Evolutionary conservation across 2,797 vertebrate genomes (phyloP).

Genomic region (Peromyscus attwateri): DNA sequence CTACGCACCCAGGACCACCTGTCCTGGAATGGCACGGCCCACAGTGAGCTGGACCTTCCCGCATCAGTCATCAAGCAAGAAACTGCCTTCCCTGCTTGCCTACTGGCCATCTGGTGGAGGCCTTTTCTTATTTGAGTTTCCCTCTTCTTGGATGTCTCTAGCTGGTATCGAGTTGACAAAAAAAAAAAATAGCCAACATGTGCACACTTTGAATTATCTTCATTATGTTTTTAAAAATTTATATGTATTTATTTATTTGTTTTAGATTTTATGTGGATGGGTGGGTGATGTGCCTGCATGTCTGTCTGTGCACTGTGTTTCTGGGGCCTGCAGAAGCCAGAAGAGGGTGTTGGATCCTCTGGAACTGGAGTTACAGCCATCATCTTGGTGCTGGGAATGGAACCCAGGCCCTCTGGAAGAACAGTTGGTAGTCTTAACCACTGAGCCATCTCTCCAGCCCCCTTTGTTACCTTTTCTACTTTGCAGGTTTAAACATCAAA

Average conservation of each 20-base stretch:
- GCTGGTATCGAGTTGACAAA: not conserved
- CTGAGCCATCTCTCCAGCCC: not conserved
- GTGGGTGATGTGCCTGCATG: not conserved
- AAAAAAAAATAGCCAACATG: not conserved
- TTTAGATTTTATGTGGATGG: not conserved
- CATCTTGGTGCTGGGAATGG: not conserved
- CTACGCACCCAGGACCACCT: not conserved
- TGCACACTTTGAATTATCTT: slow-evolving; percentile 21
- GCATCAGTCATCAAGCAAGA: not conserved
- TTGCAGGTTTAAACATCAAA: slow-evolving; percentile 6
- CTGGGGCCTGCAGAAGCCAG: not conserved
- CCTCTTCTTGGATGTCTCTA: not conserved
- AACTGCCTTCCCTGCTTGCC: not conserved
- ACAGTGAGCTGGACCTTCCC: not conserved
- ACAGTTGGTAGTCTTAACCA: not conserved
- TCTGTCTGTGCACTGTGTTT: not conserved
- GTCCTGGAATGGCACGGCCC: not conserved
- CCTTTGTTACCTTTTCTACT: not conserved
- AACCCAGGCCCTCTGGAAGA: not conserved
- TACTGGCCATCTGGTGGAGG: not conserved
- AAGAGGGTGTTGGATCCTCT: not conserved
- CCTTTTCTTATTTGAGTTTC: not conserved
- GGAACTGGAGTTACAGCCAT: not conserved
- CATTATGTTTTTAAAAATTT: not conserved
- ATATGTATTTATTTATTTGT: not conserved